Evolutionary conservation across 1,140 invertebrate species (phyloP).

Genomic region (Arion vulgaris): DNA sequence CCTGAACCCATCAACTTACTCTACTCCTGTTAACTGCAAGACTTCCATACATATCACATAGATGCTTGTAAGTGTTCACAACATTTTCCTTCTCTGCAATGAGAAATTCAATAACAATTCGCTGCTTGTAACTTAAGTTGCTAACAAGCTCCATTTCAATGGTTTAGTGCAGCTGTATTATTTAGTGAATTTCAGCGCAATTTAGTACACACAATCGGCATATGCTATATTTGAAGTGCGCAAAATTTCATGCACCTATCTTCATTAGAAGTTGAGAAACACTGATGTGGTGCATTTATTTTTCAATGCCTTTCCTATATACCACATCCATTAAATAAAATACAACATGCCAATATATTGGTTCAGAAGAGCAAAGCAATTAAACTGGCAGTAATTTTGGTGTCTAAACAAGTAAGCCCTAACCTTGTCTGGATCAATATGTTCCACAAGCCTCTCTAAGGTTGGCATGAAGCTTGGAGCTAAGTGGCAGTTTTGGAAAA

Average conservation of each 20-base stretch:
- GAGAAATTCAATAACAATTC: neutral
- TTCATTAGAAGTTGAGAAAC: neutral
- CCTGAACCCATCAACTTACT: slow-evolving; percentile 9
- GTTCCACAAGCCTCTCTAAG: slow-evolving; percentile 72
- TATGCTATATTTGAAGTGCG: too few relatives aligned
- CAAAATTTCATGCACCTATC: neutral
- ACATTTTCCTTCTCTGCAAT: slow-evolving; percentile 15
- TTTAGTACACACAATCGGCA: too few relatives aligned
- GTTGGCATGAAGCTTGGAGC: slow-evolving; percentile 73
- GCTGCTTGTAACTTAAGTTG: neutral
- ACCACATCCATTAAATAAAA: too few relatives aligned
- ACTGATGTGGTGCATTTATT: neutral
- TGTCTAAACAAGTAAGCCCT: neutral
- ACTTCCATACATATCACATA: slow-evolving; percentile 12
- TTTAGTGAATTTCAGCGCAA: too few relatives aligned
- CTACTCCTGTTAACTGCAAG: neutral
- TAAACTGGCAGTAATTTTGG: too few relatives aligned
- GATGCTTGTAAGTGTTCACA: slow-evolving; percentile 1
- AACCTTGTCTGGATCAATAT: slow-evolving; percentile 73
- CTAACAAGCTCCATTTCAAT: slow-evolving; percentile 1
- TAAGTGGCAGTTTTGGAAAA: slow-evolving; percentile 75
- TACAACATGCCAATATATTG: too few relatives aligned
- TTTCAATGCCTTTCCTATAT: neutral
- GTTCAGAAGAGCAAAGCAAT: too few relatives aligned
- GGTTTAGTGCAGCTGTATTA: too few relatives aligned